Base-by-base conservation (phyloP, 2,888 invertebrate species). In the Agrochola macilenta region DNA sequence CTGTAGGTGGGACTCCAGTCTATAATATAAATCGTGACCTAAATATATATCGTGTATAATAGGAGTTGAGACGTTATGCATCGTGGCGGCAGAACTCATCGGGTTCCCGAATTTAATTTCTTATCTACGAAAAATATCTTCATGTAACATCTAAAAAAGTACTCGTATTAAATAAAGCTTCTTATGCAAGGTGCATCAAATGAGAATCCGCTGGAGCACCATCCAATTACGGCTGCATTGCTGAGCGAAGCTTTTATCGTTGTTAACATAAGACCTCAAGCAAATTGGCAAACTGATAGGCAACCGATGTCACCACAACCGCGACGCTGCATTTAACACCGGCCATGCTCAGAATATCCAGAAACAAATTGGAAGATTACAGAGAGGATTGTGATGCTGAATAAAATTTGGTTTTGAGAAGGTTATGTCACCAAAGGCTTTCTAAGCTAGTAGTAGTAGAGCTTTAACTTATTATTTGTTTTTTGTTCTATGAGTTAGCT, bases 271-370 rank as follows among this genome's bases (percentile, higher is more conserved):
- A 57, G n/a, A 77, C 72, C 17, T 20, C 23, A 35, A 71, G 23
- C 30, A 64, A 77, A 73, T 54, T 77, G 74, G 52, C 60, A 26
- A 4, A 46, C 52, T 60, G 72, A 69, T 79, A 63, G n/a, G 39
- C 52, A 72, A 46, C 81, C 43, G 52, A 76, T 66, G 66, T 64
- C 66, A 63, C 58, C 73, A 69, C 35, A 61, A 63, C 58, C 66
- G 61, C 35, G 64, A 58, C 26, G 58, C 23, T n/a, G 14, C 49
- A 23, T 66, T 30, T 20, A 74, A 39, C 26, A 39, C 35, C 54
- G 30, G 30, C 43, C 57, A 58, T 74, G 58, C 14, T 63, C 61
- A 65, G 71, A 63, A 77, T 64, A 72, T 64, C 57, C 35, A n/a
- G 35, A 69, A 23, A n/a, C 69, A 65, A 64, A 35, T 70, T 52